Conservation (phyloP, 2,797 vertebrate species). For the Sebastes miniatus region DNA sequence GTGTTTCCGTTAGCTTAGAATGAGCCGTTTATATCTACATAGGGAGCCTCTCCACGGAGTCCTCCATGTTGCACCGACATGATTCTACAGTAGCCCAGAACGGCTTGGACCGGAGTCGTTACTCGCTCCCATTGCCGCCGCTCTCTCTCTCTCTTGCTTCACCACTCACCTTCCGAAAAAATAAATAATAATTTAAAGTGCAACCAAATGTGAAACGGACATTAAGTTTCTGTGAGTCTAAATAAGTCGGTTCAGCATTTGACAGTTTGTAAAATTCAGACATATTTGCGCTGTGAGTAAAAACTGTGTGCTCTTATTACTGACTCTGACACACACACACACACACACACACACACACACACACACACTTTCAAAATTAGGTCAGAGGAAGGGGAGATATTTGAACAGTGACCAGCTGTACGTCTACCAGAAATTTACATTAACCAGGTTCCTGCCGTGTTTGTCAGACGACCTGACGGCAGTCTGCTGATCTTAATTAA, state of each 20-base stretch:
- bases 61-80: too few species aligned
- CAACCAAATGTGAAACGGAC: not conserved
- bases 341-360: not conserved
- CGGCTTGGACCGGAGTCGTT: too few species aligned
- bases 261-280: not conserved
- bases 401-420: not conserved
- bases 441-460: not conserved
- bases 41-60: too few species aligned
- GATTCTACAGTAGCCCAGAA: too few species aligned
- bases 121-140: too few species aligned
- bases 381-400: not conserved
- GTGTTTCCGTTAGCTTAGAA: too few species aligned
- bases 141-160: too few species aligned
- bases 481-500: not conserved
- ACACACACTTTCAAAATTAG: not conserved
- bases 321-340: not conserved
- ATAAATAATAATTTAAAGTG: not conserved
- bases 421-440: not conserved
- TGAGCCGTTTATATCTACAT: too few species aligned
- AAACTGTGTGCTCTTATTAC: not conserved
- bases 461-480: not conserved
- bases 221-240: not conserved
- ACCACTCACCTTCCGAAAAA: too few species aligned
- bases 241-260: not conserved
- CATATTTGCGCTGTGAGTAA: not conserved